Percentiles rank a stretch among this genome's conserved stretches.
Conservation (phyloP, 2,113 vertebrate species). For the Syngnathus scovelli region DNA sequence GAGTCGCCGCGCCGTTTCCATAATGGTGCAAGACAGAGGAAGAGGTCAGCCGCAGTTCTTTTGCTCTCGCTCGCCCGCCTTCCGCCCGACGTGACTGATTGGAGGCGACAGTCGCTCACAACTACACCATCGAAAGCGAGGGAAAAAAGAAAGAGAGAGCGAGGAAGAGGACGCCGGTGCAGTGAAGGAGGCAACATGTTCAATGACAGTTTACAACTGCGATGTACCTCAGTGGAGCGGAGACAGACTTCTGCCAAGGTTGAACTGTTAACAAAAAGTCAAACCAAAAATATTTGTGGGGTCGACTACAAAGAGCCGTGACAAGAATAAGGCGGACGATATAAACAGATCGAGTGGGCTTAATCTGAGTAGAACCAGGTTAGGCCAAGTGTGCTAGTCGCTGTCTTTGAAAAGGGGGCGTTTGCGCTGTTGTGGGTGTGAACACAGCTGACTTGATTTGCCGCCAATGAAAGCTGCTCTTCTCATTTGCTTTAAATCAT, state of each 20-base stretch:
- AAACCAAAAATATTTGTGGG: neutral
- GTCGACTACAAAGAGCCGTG: neutral
- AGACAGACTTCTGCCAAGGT: neutral
- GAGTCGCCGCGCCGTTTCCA: neutral
- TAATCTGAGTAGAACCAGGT: too few relatives aligned
- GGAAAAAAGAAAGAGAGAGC: slow-evolving; percentile 10
- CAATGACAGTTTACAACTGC: slow-evolving; percentile 10
- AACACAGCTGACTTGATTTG: too few relatives aligned
- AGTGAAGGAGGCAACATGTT: slow-evolving; percentile 6
- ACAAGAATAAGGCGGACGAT: neutral
- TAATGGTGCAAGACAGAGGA: slow-evolving; percentile 2
- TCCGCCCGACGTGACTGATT: slow-evolving; percentile 47
- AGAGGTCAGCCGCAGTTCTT: slow-evolving; percentile 20
- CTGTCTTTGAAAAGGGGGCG: too few relatives aligned
- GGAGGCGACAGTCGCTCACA: slow-evolving; percentile 39
- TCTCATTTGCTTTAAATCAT: too few relatives aligned
- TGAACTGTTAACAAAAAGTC: neutral
- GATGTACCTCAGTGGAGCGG: neutral
- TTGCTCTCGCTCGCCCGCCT: slow-evolving; percentile 32
- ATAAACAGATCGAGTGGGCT: too few relatives aligned
- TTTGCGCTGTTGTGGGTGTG: neutral
- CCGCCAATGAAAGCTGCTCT: too few relatives aligned
- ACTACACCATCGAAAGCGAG: neutral
- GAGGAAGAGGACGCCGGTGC: neutral
- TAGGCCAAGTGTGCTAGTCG: too few relatives aligned